These are phyloP conservation scores for Drosophila flavopinicola DNA, from an alignment of 2,888 invertebrate genomes.

Conservation along the genomic window DNA sequence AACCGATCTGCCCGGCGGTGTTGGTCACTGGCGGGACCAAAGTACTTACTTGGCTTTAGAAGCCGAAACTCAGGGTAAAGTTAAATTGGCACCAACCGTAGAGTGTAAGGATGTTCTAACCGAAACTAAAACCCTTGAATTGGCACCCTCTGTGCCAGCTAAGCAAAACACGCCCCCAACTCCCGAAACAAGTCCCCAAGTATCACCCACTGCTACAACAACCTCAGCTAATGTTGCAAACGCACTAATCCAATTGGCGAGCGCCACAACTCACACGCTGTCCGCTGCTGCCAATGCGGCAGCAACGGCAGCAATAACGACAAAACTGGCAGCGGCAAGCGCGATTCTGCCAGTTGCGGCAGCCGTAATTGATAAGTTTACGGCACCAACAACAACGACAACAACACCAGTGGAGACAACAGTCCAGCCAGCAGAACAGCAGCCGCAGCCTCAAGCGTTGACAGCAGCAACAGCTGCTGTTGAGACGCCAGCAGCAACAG, in stretches of 20 bases:
- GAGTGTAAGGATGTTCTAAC: slow-evolving; percentile 54
- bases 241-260: slow-evolving; percentile 82
- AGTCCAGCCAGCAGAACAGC: slow-evolving; percentile 21
- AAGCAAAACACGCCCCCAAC: slow-evolving; percentile 20
- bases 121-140: slow-evolving; percentile 59
- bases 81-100: slow-evolving; percentile 51
- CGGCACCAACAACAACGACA: slow-evolving; percentile 34
- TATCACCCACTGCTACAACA: slow-evolving; percentile 41
- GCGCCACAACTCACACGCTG: slow-evolving; percentile 80
- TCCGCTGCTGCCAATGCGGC: slow-evolving; percentile 73
- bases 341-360: slow-evolving; percentile 70
- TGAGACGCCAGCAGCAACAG: slow-evolving; percentile 33
- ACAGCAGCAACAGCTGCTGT: slow-evolving; percentile 33
- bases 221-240: slow-evolving; percentile 73
- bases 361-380: slow-evolving; percentile 63
- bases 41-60: slow-evolving; percentile 90
- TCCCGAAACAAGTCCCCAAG: slow-evolving; percentile 52
- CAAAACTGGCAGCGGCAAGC: slow-evolving; percentile 68
- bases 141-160: slow-evolving; percentile 43
- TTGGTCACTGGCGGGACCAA: slow-evolving; percentile 92
- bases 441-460: slow-evolving; percentile 18
- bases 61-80: slow-evolving; percentile 81
- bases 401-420: slow-evolving; percentile 31
- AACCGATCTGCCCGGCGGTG: slow-evolving; percentile 91
- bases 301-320: slow-evolving; percentile 63